These are phyloP conservation scores for Diplodus puntazzo DNA, from an alignment of 2,797 vertebrate species.

Conservation along the genomic window DNA sequence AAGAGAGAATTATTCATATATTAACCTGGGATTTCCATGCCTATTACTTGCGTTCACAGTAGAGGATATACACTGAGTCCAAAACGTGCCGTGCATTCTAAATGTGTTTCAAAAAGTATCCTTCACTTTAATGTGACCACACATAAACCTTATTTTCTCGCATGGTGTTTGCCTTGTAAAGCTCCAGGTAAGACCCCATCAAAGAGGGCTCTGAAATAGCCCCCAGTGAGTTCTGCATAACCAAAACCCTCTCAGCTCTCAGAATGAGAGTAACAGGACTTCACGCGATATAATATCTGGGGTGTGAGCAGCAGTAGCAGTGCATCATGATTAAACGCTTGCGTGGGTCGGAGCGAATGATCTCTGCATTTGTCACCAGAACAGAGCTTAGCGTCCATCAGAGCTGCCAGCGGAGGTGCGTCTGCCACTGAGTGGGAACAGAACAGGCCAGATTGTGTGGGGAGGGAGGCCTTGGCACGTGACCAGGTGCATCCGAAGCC, in stretches of 20 bases:
- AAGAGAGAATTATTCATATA: constrained; percentile 55
- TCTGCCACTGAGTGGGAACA: constrained; percentile 79
- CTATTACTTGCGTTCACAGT: constrained; percentile 39
- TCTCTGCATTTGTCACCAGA: constrained; percentile 81
- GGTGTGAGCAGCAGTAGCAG: constrained; percentile 76
- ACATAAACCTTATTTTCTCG: constrained; percentile 6
- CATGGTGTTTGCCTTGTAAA: constrained; percentile 5
- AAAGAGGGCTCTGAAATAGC: neutral
- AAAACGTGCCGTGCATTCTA: constrained; percentile 45
- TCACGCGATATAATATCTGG: constrained; percentile 50
- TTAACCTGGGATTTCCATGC: constrained; percentile 59
- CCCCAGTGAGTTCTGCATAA: constrained; percentile 13
- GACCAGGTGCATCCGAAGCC: constrained; percentile 80
- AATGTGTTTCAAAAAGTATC: constrained; percentile 6
- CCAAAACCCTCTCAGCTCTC: constrained; percentile 15
- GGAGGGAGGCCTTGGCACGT: constrained; percentile 76
- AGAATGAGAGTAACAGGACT: constrained; percentile 48
- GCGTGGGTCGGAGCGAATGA: constrained; percentile 79
- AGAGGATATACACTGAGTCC: constrained; percentile 40
- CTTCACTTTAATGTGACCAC: constrained; percentile 13
- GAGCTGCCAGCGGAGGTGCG: constrained; percentile 80
- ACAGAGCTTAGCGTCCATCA: constrained; percentile 76
- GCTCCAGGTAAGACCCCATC: neutral
- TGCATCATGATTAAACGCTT: constrained; percentile 77
- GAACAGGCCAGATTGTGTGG: constrained; percentile 85